Evolutionary conservation across 1,140 invertebrate species (phyloP), one percentile per base, ranked within the genome.

Genomic region (Trachymyrmex cornetzi): DNA sequence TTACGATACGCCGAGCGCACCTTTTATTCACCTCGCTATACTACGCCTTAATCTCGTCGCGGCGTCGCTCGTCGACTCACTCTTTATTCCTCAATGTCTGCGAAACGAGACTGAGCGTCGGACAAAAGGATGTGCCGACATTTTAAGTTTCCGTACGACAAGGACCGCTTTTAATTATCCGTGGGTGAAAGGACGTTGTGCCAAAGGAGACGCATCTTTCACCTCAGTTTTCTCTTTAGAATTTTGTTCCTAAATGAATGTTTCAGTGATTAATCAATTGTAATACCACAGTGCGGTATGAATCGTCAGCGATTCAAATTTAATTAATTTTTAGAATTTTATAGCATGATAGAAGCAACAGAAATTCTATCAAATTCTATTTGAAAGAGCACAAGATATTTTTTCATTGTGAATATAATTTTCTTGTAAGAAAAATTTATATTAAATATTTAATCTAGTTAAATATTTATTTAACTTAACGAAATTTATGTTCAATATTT

Each of bases 121-220:
- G 61, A 85, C 75, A 89, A 90, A 89, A 79, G 89, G 75, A 69
- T 59, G 64, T 75, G 61, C 53, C 48, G 77, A 87, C 86, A 85
- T 90, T 90, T 89, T 88, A 90, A 90, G 80, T 75, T 89, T 48
- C 55, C 86, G 48, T 22, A 57, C 44, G 59, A 30, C 53, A 84
- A 77, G 80, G 75, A 85, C 57, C 75, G 79, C 66, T 85, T 90
- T 90, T 89, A 90, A 90, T 90, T 90, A 90, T 89, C 69, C 85
- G 19, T n/a, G 55, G 53, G 53, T 14, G 61, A 64, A 81, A 89
- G 44, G 69, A 64, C 27, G 57, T 67, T 3, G 30, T 4, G 34
- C n/a, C 30, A 79, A 63, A 75, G 38, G 19, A 50, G 57, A 67
- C 55, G n/a, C 50, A 53, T 38, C 82, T 48, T 55, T 57, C 57